These are phyloP conservation scores for Tyria jacobaeae DNA, from an alignment of 2,888 invertebrate genomes.

Conservation along the genomic window DNA sequence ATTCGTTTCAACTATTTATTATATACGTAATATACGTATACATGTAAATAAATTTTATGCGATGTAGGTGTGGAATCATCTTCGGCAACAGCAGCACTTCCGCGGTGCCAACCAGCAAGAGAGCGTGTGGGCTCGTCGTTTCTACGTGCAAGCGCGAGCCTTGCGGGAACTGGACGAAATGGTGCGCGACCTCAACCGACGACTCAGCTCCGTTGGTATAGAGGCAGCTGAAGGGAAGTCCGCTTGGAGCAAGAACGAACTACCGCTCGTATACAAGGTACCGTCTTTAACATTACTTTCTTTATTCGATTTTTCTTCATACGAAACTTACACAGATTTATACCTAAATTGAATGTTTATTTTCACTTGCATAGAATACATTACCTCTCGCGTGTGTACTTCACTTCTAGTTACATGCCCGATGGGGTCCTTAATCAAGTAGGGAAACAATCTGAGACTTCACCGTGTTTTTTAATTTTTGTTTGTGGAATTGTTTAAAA, in stretches of 20 bases:
- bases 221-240: constrained; percentile 74
- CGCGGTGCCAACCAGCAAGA: constrained; percentile 75
- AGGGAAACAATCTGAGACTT: no score
- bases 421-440: no score
- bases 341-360: no score
- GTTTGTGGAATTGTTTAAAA: no score
- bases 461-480: no score
- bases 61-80: constrained; percentile 90
- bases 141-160: constrained; percentile 90
- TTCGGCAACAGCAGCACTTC: constrained; percentile 87
- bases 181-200: constrained; percentile 89
- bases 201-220: constrained; percentile 88
- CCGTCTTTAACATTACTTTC: no score
- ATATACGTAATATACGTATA: neutral
- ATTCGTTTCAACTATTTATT: no score
- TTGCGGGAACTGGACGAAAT: constrained; percentile 91
- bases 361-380: no score
- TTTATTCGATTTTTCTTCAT: no score
- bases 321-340: no score
- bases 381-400: no score
- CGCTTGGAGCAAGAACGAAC: constrained; percentile 71
- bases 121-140: constrained; percentile 89
- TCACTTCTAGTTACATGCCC: no score
- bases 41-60: neutral
- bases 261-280: constrained; percentile 73